Base-by-base conservation (phyloP, 2,113 vertebrate species). In the Lepisosteus osseus region DNA sequence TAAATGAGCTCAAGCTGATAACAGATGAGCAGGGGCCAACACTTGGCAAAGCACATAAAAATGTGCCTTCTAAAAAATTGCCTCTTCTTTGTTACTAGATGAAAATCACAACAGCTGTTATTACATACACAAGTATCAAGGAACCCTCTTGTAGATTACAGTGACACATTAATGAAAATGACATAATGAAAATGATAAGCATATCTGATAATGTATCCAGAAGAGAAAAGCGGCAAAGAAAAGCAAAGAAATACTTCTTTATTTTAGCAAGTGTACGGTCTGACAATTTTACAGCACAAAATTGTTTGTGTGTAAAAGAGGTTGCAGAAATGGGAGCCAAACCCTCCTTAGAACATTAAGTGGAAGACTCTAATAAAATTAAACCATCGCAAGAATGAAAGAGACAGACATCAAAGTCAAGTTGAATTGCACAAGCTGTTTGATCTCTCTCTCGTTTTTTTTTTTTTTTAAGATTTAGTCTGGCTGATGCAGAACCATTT, bases 391-490 rank as follows among this genome's bases (percentile, higher is more conserved):
- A 80, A 71, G 72, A 83, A 82, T 43, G 65, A 82, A 81, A 78
- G 77, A 83, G 71, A 82, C 75, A 75, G 78, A 89, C 83, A 85
- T 88, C 85, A 89, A 86, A 89, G 86, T 83, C 75, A 71, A 76
- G 71, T 68, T 62, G 68, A 74, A 76, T 78, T 70, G 75, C 72
- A 73, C 69, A 71, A 65, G 51, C 72, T 79, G 82, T 86, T 73
- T 73, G 72, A 73, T 73, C 72, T 73, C 17, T 57, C 69, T 57
- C 64, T 72, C 59, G 77, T 79, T 83, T 80, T 71, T 70, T 65
- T 71, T 71, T 79, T 72, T 78, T 79, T 82, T 82, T 72, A 77
- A 78, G 79, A 84, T 86, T 67, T 54, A 76, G 70, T 82, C 78
- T 72, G 72, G 79, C 77, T 73, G 42, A 67, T 57, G 65, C 47